Conservation (phyloP, 2,113 vertebrate species). For the Leptosomus discolor region DNA sequence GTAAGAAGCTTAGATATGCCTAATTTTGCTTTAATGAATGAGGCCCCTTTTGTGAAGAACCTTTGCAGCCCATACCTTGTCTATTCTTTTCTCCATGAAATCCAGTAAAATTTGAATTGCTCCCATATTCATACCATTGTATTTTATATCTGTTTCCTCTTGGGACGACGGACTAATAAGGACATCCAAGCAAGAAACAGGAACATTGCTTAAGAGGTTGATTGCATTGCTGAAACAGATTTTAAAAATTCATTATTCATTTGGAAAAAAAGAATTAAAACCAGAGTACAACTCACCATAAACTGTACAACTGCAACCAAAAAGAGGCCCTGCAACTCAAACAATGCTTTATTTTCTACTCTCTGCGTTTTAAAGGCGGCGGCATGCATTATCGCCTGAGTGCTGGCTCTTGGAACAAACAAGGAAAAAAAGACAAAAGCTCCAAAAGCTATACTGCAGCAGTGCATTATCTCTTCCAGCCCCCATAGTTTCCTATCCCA, state of each 20-base stretch:
- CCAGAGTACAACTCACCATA: background rate
- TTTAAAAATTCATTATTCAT: constrained; percentile 55
- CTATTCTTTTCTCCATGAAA: constrained; percentile 98
- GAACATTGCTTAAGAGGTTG: constrained; percentile 96
- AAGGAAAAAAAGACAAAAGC: background rate
- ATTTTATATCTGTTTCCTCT: constrained; percentile 80
- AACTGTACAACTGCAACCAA: background rate
- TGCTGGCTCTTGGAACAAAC: background rate
- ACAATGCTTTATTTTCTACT: background rate
- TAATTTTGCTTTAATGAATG: background rate
- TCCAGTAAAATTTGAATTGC: constrained; percentile 85
- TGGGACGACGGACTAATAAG: constrained; percentile 86
- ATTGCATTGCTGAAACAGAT: constrained; percentile 87
- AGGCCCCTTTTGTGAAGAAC: background rate
- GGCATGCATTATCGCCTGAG: background rate
- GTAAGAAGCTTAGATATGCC: background rate
- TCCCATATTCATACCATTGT: constrained; percentile 91
- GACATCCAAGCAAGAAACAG: constrained; percentile 90
- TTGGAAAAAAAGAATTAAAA: constrained; percentile 21
- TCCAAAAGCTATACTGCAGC: background rate
- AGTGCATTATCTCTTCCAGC: background rate
- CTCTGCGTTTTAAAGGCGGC: background rate
- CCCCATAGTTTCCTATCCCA: background rate
- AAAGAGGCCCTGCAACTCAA: background rate
- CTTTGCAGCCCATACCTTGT: constrained; percentile 84